Percentiles rank a stretch among this genome's conserved stretches.
Conservation (phyloP, 1,140 invertebrate species). For the Diachasmimorpha longicaudata region DNA sequence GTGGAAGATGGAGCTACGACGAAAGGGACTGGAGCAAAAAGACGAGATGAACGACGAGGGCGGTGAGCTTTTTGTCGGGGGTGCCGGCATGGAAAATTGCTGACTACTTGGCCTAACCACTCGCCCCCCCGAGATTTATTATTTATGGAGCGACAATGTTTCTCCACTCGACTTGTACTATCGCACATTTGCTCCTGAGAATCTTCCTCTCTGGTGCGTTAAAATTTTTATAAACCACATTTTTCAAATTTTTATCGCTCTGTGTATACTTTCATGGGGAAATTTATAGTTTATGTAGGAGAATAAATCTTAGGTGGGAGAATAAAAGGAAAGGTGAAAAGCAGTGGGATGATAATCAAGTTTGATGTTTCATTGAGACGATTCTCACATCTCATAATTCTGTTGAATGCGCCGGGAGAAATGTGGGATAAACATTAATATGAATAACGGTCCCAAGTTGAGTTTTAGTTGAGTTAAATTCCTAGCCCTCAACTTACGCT, state of each 20-base stretch:
- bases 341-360: background rate
- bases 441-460: no score
- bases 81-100: constrained; percentile 28
- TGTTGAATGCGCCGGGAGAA: no score
- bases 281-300: background rate
- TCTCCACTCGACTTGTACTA: constrained; percentile 2
- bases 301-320: background rate
- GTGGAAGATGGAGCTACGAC: background rate
- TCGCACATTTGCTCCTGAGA: background rate
- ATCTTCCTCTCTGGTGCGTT: background rate
- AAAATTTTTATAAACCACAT: background rate
- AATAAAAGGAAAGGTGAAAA: background rate
- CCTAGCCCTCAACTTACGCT: no score
- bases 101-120: constrained; percentile 28
- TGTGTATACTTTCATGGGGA: background rate
- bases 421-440: no score
- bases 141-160: constrained; percentile 21
- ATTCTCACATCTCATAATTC: no score
- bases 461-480: no score
- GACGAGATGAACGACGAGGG: constrained; percentile 16
- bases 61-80: constrained; percentile 23
- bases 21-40: constrained; percentile 4
- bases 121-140: constrained; percentile 26
- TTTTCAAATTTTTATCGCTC: background rate
- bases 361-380: no score